These are phyloP conservation scores for Acestrorhynchus altus DNA, from an alignment of 2,797 vertebrate species.

Conservation along the genomic window DNA sequence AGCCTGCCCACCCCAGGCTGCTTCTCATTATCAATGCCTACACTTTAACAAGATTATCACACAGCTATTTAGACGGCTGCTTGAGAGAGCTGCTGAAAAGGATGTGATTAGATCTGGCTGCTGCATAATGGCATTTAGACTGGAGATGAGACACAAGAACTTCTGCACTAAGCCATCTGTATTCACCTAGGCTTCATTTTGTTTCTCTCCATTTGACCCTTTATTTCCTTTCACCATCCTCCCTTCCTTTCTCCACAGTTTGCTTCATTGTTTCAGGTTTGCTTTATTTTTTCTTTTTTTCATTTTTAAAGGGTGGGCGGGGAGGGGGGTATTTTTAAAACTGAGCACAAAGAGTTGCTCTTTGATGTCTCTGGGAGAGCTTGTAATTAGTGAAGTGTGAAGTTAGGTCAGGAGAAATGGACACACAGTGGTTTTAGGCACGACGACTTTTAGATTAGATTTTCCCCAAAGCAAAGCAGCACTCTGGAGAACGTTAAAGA, in stretches of 20 bases:
- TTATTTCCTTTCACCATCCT: neutral
- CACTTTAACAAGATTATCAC: conserved; percentile 59
- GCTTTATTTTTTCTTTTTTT: conserved; percentile 42
- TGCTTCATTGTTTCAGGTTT: conserved; percentile 17
- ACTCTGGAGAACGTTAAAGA: conserved; percentile 29
- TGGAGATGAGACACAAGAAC: conserved; percentile 33
- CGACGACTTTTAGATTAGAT: conserved; percentile 25
- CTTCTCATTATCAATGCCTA: conserved; percentile 56
- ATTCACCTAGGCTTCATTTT: neutral
- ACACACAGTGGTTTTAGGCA: conserved; percentile 39
- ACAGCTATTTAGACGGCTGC: conserved; percentile 51
- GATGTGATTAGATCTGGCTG: conserved; percentile 56
- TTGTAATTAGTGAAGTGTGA: conserved; percentile 51
- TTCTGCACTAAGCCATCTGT: conserved; percentile 36
- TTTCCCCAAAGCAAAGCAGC: conserved; percentile 28
- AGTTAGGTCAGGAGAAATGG: conserved; percentile 39
- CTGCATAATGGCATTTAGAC: conserved; percentile 45
- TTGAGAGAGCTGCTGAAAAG: conserved; percentile 44
- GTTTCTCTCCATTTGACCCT: neutral
- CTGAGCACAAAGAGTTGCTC: conserved; percentile 24
- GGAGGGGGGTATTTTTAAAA: conserved; percentile 29
- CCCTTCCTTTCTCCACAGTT: neutral
- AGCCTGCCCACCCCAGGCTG: conserved; percentile 44
- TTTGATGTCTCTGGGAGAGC: conserved; percentile 42
- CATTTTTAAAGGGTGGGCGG: conserved; percentile 21